Evolutionary conservation across 2,113 vertebrate species (phyloP).

Genomic region (Panthera leo): DNA sequence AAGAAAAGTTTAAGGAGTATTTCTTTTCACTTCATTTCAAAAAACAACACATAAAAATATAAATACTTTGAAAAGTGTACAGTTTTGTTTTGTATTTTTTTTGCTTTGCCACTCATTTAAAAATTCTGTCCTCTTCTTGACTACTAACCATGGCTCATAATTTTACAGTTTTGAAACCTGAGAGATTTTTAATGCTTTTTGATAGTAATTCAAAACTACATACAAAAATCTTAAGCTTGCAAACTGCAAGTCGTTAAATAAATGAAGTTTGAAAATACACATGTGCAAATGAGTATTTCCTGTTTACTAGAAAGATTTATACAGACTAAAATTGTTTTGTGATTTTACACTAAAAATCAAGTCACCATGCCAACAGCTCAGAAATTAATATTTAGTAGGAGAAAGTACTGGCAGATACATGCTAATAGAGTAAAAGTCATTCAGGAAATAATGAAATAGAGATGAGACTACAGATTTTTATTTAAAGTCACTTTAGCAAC

Average conservation of each 20-base stretch:
- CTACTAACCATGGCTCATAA: background rate
- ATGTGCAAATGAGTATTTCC: background rate
- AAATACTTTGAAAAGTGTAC: background rate
- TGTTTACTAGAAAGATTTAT: background rate
- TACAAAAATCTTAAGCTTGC: background rate
- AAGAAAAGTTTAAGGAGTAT: background rate
- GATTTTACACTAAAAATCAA: slow-evolving; percentile 5
- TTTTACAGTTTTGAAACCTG: slow-evolving; percentile 25
- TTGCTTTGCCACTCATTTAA: slow-evolving; percentile 19
- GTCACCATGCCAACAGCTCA: background rate
- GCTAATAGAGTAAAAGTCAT: background rate
- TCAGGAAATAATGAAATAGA: background rate
- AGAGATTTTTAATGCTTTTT: slow-evolving; percentile 8
- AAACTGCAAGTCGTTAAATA: background rate
- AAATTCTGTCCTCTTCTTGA: slow-evolving; percentile 24
- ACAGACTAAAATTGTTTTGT: background rate
- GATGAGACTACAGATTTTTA: background rate
- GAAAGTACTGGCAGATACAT: background rate
- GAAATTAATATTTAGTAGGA: background rate
- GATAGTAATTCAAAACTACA: background rate
- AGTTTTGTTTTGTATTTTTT: background rate
- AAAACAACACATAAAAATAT: background rate
- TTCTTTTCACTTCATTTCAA: slow-evolving; percentile 9
- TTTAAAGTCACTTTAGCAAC: background rate
- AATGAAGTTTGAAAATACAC: background rate